These are phyloP conservation scores for Cryptops parisi DNA, from an alignment of 2,888 invertebrate genomes.

Conservation along the genomic window DNA sequence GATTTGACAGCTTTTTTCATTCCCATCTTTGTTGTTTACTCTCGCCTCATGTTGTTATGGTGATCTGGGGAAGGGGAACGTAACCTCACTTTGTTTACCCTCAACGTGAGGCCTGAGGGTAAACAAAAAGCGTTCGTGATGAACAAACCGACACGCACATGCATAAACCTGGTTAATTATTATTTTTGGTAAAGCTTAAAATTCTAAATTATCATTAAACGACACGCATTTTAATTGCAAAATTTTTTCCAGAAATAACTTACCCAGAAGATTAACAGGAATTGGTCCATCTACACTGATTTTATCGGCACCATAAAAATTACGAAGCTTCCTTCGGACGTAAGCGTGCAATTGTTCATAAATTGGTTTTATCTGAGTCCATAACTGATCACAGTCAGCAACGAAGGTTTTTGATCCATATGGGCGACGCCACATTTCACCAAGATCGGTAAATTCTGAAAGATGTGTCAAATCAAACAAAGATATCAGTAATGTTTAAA, in stretches of 20 bases:
- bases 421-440: constrained; percentile 76
- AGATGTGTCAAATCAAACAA: background rate
- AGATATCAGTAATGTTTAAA: background rate
- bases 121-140: too few relatives aligned
- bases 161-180: too few relatives aligned
- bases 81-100: too few relatives aligned
- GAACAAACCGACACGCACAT: too few relatives aligned
- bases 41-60: too few relatives aligned
- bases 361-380: constrained; percentile 45
- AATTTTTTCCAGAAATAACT: too few relatives aligned
- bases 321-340: constrained; percentile 50
- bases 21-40: too few relatives aligned
- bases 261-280: constrained; percentile 67
- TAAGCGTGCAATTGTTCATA: constrained; percentile 73
- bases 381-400: constrained; percentile 40
- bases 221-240: too few relatives aligned
- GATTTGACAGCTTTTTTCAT: too few relatives aligned
- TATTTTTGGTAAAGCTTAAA: background rate
- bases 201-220: background rate
- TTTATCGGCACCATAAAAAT: constrained; percentile 58
- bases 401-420: constrained; percentile 62
- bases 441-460: constrained; percentile 69
- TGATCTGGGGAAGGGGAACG: too few relatives aligned
- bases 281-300: constrained; percentile 57
- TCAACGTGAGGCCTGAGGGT: too few relatives aligned